Evolutionary conservation across 2,113 vertebrate genomes (phyloP).

Genomic region (Craseonycteris thonglongyai): DNA sequence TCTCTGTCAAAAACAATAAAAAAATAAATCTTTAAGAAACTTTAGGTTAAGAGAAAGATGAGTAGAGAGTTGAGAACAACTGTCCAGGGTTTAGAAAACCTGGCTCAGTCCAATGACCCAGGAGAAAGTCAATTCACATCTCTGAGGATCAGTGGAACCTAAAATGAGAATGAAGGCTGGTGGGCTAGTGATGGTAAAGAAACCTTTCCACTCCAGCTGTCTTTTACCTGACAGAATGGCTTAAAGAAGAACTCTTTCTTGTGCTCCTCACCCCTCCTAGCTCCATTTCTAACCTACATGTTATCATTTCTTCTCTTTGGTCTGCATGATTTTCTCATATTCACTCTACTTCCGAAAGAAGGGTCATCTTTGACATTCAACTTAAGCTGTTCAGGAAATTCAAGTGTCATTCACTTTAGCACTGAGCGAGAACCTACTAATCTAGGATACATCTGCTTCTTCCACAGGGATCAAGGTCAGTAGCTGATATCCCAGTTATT

Average conservation of each 20-base stretch:
- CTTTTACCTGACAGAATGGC: neutral
- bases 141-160: neutral
- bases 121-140: neutral
- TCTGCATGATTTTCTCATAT: neutral
- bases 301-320: neutral
- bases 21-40: too few relatives aligned
- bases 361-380: neutral
- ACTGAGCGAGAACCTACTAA: conserved; percentile 32
- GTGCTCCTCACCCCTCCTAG: neutral
- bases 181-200: neutral
- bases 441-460: conserved; percentile 20
- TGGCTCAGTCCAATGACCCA: neutral
- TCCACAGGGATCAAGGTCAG: conserved; percentile 44
- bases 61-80: neutral
- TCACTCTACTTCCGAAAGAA: neutral
- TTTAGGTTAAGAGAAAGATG: neutral
- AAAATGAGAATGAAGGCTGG: neutral
- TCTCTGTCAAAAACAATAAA: too few relatives aligned
- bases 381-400: conserved; percentile 28
- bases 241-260: neutral
- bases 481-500: conserved; percentile 50
- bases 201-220: neutral
- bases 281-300: neutral
- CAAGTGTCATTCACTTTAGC: conserved; percentile 34
- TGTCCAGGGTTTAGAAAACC: neutral